Evolutionary conservation across 2,888 invertebrate genomes (phyloP).

Genomic region (Steinernema carpocapsae): DNA sequence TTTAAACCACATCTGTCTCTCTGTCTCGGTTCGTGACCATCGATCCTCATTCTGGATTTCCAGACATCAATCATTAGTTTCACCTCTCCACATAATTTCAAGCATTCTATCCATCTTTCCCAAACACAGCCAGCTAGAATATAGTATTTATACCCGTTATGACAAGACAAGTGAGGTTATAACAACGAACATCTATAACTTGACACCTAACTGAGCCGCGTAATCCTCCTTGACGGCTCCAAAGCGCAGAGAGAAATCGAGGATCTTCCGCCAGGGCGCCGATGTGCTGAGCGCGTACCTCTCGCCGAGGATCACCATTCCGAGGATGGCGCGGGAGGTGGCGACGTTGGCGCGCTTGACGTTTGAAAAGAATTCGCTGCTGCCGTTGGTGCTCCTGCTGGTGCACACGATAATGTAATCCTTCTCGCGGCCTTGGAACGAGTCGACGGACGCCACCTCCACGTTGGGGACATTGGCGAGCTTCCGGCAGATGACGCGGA

Average conservation of each 20-base stretch:
- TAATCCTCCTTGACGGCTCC: not conserved
- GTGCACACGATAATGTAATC: constrained; percentile 29
- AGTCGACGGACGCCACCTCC: constrained; percentile 28
- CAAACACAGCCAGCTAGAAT: too few species aligned
- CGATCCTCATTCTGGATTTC: too few species aligned
- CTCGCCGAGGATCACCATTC: constrained; percentile 28
- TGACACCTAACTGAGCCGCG: not conserved
- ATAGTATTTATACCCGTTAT: too few species aligned
- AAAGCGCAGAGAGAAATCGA: not conserved
- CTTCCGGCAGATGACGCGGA: not conserved
- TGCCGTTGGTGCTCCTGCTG: not conserved
- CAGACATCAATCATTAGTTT: too few species aligned
- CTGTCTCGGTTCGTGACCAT: too few species aligned
- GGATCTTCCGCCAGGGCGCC: not conserved
- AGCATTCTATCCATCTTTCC: too few species aligned
- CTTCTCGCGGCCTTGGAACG: constrained; percentile 31
- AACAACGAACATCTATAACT: too few species aligned
- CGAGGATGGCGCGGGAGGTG: constrained; percentile 9
- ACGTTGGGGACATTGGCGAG: not conserved
- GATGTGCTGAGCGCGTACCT: not conserved
- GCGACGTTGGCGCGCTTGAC: constrained; percentile 7
- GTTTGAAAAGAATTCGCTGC: constrained; percentile 11
- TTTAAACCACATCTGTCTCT: too few species aligned
- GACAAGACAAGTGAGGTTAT: too few species aligned
- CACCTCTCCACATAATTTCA: too few species aligned